Base-by-base conservation (phyloP, 2,797 vertebrate genomes). In the Parauchenoglanis punctatus region DNA sequence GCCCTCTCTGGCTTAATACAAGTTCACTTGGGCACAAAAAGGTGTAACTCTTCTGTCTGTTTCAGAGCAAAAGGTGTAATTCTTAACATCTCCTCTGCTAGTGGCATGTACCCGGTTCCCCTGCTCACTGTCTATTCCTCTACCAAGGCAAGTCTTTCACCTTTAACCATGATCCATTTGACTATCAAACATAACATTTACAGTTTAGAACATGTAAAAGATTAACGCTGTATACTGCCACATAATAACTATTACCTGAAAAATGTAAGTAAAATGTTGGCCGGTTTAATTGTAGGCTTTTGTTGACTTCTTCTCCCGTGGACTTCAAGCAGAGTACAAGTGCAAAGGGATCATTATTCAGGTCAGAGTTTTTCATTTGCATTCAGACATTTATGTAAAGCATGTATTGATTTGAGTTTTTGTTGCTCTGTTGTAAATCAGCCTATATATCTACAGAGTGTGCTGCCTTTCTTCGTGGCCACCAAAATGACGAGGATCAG, bases 341-440 rank as follows among this genome's bases (percentile, higher is more conserved):
- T 96, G 94, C 91, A 97, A 96, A 92, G 99, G 99, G 85, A 94
- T 99, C 94, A 96, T 98, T 89, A 95, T 99, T 91, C 99, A 99
- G 97, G 99, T 99, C 91, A 89, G 93, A 86, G 13, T 54, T 25
- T 56, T 81, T 31, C 4, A 46, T 63, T 65, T 81, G n/a, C 15
- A 17, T 81, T n/a, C 59, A 61, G 77, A 10, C 20, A 20, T 59
- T 80, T 25, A n/a, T 44, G 31, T 63, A 17, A 81, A 81, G 23
- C 77, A 54, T 82, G 11, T 49, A 7, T 49, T 49, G 46, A 49
- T 49, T 49, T 49, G 7, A 1, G 2, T 63, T 56, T 31, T 23
- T 25, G 7, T 18, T 18, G 46, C 40, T 20, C 20, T 8, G 56
- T 58, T 72, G 28, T 35, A 59, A 56, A 56, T 23, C 8, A 23